Conservation (phyloP, 2,113 vertebrate genomes). For the Clarias batrachus region DNA sequence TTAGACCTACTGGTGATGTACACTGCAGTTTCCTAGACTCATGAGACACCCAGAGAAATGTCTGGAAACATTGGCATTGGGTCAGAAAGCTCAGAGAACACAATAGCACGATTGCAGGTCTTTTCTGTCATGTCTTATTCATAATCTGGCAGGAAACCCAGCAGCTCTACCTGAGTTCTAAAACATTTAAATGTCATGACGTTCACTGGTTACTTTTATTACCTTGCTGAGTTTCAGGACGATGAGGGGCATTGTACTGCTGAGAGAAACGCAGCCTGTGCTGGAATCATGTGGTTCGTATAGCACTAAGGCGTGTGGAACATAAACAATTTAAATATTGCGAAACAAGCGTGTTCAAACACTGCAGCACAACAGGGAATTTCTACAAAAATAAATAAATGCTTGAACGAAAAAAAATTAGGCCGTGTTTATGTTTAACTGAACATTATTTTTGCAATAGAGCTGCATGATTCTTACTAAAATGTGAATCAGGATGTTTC, state of each 20-base stretch:
- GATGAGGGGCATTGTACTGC: background rate
- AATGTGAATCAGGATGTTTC: too few relatives aligned
- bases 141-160: background rate
- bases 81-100: background rate
- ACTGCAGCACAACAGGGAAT: background rate
- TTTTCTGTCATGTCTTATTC: background rate
- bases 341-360: background rate
- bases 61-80: background rate
- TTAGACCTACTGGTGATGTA: background rate
- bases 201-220: background rate
- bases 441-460: background rate
- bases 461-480: too few relatives aligned
- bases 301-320: background rate
- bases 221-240: background rate
- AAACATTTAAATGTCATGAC: background rate
- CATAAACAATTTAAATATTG: background rate
- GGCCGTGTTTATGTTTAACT: background rate
- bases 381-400: background rate
- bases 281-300: background rate
- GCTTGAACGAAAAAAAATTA: too few relatives aligned
- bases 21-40: background rate
- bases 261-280: background rate
- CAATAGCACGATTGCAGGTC: background rate
- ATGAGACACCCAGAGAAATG: background rate
- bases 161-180: background rate